phyloP scores from a whole-genome alignment of 2,113 vertebrate genomes.

The Indicator indicator region DNA sequence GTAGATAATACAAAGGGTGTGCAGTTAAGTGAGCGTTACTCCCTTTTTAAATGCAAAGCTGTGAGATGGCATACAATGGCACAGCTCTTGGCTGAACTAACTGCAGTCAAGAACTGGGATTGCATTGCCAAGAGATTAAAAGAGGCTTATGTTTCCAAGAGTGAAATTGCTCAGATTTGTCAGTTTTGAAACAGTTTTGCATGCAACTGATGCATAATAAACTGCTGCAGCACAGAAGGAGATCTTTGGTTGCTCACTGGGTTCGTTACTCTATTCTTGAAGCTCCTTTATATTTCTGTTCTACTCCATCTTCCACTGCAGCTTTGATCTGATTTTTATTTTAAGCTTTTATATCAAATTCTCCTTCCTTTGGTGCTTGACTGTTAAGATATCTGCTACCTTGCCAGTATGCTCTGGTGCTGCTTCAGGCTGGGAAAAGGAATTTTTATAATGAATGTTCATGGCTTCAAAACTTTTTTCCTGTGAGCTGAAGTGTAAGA shows the following conservation, averaged over 20 bases:
- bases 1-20: neutral
- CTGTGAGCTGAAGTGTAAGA: neutral
- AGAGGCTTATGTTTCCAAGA: constrained; percentile 45
- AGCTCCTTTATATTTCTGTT: neutral
- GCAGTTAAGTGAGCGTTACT: constrained; percentile 23
- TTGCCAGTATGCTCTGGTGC: neutral
- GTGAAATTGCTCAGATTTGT: constrained; percentile 43
- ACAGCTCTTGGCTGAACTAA: constrained; percentile 43
- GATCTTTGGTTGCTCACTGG: neutral
- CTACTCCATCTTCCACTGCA: neutral
- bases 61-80: neutral
- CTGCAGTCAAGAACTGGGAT: neutral
- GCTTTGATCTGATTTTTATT: constrained; percentile 13
- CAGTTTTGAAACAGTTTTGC: constrained; percentile 32
- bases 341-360: constrained; percentile 13
- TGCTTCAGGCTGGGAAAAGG: neutral
- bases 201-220: constrained; percentile 21
- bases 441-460: neutral
- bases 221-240: constrained; percentile 16
- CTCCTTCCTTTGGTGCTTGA: neutral
- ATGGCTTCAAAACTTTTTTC: neutral
- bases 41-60: constrained; percentile 50
- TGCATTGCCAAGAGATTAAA: constrained; percentile 46
- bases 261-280: neutral
- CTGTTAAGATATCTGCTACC: neutral